These are phyloP conservation scores for Dasyprocta punctata DNA, from an alignment of 2,113 vertebrate genomes.

Conservation along the genomic window DNA sequence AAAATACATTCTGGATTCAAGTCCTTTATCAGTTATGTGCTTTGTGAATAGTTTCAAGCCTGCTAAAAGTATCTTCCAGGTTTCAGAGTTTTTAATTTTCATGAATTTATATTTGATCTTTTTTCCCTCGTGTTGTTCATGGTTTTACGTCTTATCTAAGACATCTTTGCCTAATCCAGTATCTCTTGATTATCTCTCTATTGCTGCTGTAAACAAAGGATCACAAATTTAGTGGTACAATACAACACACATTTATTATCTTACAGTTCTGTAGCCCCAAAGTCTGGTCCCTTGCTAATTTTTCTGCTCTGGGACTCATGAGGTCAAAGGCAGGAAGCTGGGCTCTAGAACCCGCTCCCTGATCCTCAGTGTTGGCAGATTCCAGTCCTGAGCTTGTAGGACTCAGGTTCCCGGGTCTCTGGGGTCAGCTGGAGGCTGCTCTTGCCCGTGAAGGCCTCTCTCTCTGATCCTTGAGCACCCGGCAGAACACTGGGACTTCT, in stretches of 20 bases:
- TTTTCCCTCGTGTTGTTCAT: neutral
- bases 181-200: neutral
- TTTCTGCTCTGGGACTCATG: neutral
- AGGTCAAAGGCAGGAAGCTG: neutral
- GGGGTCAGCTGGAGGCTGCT: neutral
- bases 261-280: neutral
- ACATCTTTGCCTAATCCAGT: neutral
- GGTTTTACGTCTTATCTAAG: neutral
- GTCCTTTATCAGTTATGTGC: neutral
- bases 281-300: neutral
- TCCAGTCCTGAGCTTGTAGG: neutral
- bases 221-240: neutral
- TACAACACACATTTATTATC: neutral
- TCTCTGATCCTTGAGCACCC: neutral
- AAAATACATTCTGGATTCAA: neutral
- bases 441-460: neutral
- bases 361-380: neutral
- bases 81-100: neutral
- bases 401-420: neutral
- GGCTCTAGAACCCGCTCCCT: no score
- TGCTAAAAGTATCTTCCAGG: neutral
- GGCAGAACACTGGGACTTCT: neutral
- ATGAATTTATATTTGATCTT: neutral
- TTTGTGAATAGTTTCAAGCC: neutral
- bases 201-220: neutral